Conservation (phyloP, 2,797 vertebrate species). For the Hippopotamyrus pictus region DNA sequence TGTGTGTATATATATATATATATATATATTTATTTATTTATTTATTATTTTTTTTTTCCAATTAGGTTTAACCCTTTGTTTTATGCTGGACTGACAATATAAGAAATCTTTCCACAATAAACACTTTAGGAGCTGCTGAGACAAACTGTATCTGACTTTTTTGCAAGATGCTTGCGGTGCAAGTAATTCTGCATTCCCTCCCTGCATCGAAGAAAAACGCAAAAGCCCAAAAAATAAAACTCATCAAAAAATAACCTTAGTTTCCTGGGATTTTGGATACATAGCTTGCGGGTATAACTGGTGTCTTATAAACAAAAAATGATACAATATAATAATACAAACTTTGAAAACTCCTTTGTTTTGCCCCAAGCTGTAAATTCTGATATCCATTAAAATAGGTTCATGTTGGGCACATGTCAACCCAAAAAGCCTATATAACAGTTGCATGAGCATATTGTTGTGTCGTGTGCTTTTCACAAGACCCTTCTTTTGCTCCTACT, state of each 20-base stretch:
- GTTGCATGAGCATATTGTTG: background rate
- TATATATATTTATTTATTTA: background rate
- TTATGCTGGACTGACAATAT: background rate
- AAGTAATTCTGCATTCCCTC: conserved; percentile 13
- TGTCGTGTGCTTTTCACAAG: background rate
- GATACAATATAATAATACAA: background rate
- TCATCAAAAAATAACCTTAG: conserved; percentile 15
- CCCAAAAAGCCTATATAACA: background rate
- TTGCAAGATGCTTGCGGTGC: conserved; percentile 16
- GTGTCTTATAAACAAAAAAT: conserved; percentile 16
- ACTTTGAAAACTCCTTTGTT: conserved; percentile 10
- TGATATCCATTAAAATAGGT: background rate
- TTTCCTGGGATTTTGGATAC: conserved; percentile 18
- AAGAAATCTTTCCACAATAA: background rate
- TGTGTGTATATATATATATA: too few species aligned
- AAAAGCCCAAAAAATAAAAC: conserved; percentile 16
- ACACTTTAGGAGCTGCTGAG: conserved; percentile 15
- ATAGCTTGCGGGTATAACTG: conserved; percentile 27
- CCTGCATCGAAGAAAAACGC: conserved; percentile 27
- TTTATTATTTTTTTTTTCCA: background rate
- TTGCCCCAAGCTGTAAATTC: conserved; percentile 18
- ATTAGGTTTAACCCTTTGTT: background rate
- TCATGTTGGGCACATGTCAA: background rate
- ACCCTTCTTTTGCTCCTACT: background rate
- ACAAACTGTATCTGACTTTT: conserved; percentile 21